Base-by-base conservation (phyloP, 2,113 vertebrate species). In the Nesoenas mayeri region DNA sequence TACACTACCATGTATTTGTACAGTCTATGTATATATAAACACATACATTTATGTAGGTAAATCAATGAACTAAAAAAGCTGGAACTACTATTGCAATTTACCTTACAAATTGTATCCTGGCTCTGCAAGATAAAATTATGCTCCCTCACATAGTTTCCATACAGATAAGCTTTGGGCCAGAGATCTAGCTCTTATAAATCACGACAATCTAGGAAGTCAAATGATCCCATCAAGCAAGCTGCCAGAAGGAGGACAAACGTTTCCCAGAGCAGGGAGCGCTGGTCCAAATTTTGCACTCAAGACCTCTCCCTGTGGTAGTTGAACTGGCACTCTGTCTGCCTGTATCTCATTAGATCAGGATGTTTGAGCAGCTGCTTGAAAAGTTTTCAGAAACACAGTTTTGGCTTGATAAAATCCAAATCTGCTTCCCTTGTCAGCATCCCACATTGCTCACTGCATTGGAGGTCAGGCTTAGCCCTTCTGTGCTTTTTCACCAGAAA, bases 381-480 rank as follows among this genome's bases (percentile, higher is more conserved):
- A 91, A 74, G 56, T 61, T 79, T 88, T 81, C 24, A 56, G 88
- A 78, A 84, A 17, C 60, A 26, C 32, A 38, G 7, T 74, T 95
- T 85, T 67, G 60, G 36, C 75, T 48, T 67, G 79, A 91, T 60
- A 79, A 95, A 95, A 94, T 65, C 79, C 75, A 80, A 85, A 94
- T 60, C 88, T 70, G 14, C 34, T 66, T 85, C 69, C 47, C 3
- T 5, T 25, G 10, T 74, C 74, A 94, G 89, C 11, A 1, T 67
- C 72, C 44, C 70, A 60, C 65, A 24, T 50, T 54, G 80, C 81
- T 84, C 80, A 0, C 84, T 38, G 84, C 74, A 73, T 5, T 47
- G 5, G 67, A 90, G 88, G 93, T 96, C 96, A 96, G 64, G 79
- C 38, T 88, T 12, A 90, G 87, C 54, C 62, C 56, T 93, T 91